Conservation (phyloP, 2,113 vertebrate species). For the Anarhynchus alexandrinus region DNA sequence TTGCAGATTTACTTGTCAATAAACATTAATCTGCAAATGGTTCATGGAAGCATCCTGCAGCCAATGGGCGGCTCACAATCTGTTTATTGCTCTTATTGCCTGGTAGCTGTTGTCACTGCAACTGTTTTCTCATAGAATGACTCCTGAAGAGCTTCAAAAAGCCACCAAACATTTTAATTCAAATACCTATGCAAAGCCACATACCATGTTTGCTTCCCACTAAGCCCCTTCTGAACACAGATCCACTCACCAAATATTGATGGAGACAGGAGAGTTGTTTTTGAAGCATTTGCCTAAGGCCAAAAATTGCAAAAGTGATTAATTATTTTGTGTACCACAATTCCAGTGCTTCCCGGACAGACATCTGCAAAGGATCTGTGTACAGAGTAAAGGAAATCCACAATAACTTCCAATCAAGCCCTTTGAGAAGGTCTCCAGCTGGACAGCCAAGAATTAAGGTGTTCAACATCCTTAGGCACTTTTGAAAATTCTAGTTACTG, state of each 20-base stretch:
- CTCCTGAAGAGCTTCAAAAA: slow-evolving; percentile 8
- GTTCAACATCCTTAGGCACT: neutral
- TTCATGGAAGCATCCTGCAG: slow-evolving; percentile 23
- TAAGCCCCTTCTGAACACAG: neutral
- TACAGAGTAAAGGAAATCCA: neutral
- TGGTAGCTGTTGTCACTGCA: slow-evolving; percentile 20
- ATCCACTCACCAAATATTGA: neutral
- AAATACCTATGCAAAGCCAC: neutral
- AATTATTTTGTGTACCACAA: neutral
- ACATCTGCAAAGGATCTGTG: neutral
- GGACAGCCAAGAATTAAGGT: neutral
- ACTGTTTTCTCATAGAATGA: neutral
- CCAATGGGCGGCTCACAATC: slow-evolving; percentile 14
- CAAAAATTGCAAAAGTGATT: neutral
- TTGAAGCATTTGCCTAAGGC: neutral
- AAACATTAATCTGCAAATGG: slow-evolving; percentile 52
- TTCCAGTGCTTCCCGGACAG: neutral
- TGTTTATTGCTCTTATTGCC: slow-evolving; percentile 44
- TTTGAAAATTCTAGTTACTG: neutral
- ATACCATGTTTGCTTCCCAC: neutral
- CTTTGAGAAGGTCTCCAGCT: neutral
- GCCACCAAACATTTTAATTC: neutral
- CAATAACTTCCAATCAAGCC: neutral
- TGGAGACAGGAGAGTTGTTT: neutral
- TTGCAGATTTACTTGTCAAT: slow-evolving; percentile 57